Conservation (phyloP, 2,888 invertebrate genomes). For the Andrena fulva region DNA sequence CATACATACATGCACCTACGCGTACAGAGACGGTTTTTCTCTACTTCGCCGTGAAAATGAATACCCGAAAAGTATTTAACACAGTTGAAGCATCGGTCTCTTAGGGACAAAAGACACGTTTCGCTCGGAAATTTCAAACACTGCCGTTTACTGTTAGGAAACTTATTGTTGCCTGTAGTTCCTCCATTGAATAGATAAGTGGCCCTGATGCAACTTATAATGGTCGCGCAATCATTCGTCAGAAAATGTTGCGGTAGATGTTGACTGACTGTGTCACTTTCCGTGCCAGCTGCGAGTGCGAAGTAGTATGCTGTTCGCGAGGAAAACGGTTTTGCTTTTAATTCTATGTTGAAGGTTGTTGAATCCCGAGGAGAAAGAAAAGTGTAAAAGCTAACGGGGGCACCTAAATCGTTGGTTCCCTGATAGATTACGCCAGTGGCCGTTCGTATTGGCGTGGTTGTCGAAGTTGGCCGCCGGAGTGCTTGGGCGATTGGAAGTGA, state of each 20-base stretch:
- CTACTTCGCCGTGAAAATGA: not conserved
- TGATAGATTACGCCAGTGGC: slow-evolving; percentile 45
- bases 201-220: too few relatives aligned
- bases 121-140: not conserved
- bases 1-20: too few relatives aligned
- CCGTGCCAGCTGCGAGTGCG: too few relatives aligned
- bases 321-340: not conserved
- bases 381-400: not conserved
- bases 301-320: not conserved
- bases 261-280: too few relatives aligned
- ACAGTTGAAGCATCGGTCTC: not conserved
- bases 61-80: not conserved
- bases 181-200: too few relatives aligned
- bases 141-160: not conserved
- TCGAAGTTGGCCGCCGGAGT: slow-evolving; percentile 1
- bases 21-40: not conserved
- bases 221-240: too few relatives aligned
- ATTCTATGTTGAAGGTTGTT: not conserved
- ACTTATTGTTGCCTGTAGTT: too few relatives aligned
- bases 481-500: not conserved
- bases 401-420: slow-evolving; percentile 19
- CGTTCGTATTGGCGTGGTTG: slow-evolving; percentile 47
- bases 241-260: too few relatives aligned
- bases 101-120: not conserved
- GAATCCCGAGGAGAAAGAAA: not conserved